Base-by-base conservation (phyloP, 2,888 invertebrate genomes). In the Girardia tigrina region DNA sequence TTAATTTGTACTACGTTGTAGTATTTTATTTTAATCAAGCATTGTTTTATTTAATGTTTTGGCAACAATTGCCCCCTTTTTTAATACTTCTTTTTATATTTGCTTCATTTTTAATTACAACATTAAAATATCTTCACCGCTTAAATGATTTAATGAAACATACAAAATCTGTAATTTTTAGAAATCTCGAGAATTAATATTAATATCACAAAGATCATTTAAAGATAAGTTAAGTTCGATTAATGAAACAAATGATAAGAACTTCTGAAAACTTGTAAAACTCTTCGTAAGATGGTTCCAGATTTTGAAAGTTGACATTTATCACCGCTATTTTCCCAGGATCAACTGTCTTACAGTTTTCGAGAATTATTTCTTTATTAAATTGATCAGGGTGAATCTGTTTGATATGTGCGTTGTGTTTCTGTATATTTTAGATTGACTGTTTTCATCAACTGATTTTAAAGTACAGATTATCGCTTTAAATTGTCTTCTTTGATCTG, bases 391-490 rank as follows among this genome's bases (percentile, higher is more conserved):
- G n/a, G n/a, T n/a, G n/a, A n/a, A n/a, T n/a, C n/a, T 36, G 8
- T 36, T 16, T 36, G 16, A 36, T 16, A 12, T 36, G 8, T 36
- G 36, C 8, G 8, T 36, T 36, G 16, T 12, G 16, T 36, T 36
- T 12, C 16, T 36, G 36, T 36, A 12, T 12, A 36, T 36, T 12
- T 36, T 12, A 36, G 8, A 12, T 36, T 4, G 56, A 56, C 23
- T 56, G 23, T 56, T 4, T 56, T n/a, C n/a, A 12, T 56, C 56
- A 20, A n/a, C n/a, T 8, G 56, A 4, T 56, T 56, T 56, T n/a
- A 82, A 82, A 12, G 81, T 78, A 77, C 82, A 82, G 6, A 83
- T 78, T 8, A 83, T 80, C 12, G 83, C 82, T 75, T 83, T 83
- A 77, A 83, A 82, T 16, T 82, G 79, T 2, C 80, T 77, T 28